These are phyloP conservation scores for Acleris sparsana DNA, from an alignment of 2,888 invertebrate genomes.

Conservation along the genomic window DNA sequence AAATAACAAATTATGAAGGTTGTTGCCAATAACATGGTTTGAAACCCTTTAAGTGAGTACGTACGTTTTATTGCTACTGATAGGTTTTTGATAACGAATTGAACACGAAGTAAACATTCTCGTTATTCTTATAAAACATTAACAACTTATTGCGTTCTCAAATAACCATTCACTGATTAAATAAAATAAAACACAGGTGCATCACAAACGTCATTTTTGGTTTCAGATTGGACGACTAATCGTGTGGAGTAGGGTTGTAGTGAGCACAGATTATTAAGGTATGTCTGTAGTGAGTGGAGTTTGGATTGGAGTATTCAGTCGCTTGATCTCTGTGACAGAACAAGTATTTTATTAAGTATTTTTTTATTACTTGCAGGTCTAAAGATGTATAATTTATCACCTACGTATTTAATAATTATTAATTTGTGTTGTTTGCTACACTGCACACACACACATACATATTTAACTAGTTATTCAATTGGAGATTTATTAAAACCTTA, in stretches of 20 bases:
- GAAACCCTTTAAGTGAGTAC: conserved; percentile 65
- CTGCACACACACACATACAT: no score
- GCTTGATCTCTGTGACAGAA: conserved; percentile 7
- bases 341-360: conserved; percentile 17
- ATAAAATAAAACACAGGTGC: conserved; percentile 37
- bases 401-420: no score
- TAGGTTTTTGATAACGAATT: conserved; percentile 44
- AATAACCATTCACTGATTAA: conserved; percentile 36
- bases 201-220: conserved; percentile 35
- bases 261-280: no score
- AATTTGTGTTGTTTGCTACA: no score
- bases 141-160: conserved; percentile 34
- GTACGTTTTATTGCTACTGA: conserved; percentile 59
- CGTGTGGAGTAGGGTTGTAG: conserved; percentile 10
- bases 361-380: not conserved
- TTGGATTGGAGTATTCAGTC: not conserved
- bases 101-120: conserved; percentile 41
- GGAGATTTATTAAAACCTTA: no score
- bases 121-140: conserved; percentile 19
- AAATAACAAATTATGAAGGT: conserved; percentile 41
- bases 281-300: no score
- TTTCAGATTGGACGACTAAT: conserved; percentile 36
- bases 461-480: no score
- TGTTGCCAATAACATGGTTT: conserved; percentile 49
- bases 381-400: no score